Evolutionary conservation across 2,797 vertebrate genomes (phyloP).

Genomic region (Acropternis orthonyx): DNA sequence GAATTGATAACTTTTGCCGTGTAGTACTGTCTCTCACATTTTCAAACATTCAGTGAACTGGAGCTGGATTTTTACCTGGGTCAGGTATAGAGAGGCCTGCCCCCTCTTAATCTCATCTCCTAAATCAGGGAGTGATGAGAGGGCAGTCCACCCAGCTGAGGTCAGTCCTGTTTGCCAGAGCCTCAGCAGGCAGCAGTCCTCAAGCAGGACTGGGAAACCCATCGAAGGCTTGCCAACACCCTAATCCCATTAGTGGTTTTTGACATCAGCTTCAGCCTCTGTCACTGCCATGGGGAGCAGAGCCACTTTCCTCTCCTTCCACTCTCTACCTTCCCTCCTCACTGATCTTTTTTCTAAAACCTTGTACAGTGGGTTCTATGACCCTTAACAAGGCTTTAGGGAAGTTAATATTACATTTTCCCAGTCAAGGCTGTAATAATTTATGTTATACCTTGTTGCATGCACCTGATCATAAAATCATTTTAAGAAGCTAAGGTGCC

Average conservation of each 20-base stretch:
- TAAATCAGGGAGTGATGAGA: rapidly evolving
- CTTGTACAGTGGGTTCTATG: background rate
- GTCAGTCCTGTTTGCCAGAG: background rate
- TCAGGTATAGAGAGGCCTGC: background rate
- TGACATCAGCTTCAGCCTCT: background rate
- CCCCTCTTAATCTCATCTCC: background rate
- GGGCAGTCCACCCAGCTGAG: background rate
- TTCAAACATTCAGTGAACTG: background rate
- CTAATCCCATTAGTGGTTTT: background rate
- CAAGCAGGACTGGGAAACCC: background rate
- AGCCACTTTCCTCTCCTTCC: background rate
- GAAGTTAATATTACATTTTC: background rate
- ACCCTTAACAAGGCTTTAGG: background rate
- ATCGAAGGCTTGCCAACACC: rapidly evolving
- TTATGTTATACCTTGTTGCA: background rate
- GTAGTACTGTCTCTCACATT: background rate
- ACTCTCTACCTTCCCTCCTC: background rate
- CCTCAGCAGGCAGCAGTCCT: rapidly evolving
- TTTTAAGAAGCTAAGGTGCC: background rate
- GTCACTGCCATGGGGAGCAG: background rate
- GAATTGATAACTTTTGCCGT: background rate
- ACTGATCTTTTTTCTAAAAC: background rate
- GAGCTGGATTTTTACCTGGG: background rate
- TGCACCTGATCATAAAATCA: background rate
- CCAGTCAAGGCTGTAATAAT: background rate